Percentiles rank a stretch among this genome's conserved stretches.
These are phyloP conservation scores for Regulus satrapa DNA, from an alignment of 2,113 vertebrate genomes.

Conservation along the genomic window DNA sequence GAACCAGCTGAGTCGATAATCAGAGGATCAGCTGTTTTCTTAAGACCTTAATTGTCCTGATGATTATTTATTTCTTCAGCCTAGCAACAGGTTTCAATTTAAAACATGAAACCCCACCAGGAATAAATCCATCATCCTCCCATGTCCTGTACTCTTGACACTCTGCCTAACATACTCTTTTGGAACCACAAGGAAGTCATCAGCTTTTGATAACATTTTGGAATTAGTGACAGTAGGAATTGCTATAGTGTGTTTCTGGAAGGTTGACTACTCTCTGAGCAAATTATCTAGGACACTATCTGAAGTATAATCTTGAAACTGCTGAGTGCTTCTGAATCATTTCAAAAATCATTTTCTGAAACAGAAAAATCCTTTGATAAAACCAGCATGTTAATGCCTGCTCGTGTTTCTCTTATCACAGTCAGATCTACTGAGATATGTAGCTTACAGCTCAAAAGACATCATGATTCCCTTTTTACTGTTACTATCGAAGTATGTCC, in stretches of 20 bases:
- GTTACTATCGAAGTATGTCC: neutral
- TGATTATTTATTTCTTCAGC: constrained; percentile 22
- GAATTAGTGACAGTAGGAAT: neutral
- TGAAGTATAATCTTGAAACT: neutral
- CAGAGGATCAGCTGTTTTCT: neutral
- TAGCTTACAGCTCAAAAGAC: neutral
- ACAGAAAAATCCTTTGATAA: constrained; percentile 7
- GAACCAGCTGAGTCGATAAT: neutral
- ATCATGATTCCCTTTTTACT: neutral
- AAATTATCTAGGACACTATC: neutral
- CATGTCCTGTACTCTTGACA: neutral
- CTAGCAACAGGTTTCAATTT: constrained; percentile 2
- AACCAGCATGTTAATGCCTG: neutral
- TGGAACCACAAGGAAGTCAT: neutral
- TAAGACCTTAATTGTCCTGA: neutral
- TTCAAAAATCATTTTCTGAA: constrained; percentile 20
- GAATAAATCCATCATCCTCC: neutral
- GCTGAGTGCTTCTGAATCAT: neutral
- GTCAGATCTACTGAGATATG: neutral
- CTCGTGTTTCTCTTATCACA: neutral
- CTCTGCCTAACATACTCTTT: neutral
- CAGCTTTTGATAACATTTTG: neutral
- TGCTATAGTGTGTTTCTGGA: neutral
- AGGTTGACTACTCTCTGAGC: neutral
- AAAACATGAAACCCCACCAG: neutral